Evolutionary conservation across 2,888 invertebrate species (phyloP), one percentile per base, ranked within the genome.

Genomic region (Malacosoma neustria): DNA sequence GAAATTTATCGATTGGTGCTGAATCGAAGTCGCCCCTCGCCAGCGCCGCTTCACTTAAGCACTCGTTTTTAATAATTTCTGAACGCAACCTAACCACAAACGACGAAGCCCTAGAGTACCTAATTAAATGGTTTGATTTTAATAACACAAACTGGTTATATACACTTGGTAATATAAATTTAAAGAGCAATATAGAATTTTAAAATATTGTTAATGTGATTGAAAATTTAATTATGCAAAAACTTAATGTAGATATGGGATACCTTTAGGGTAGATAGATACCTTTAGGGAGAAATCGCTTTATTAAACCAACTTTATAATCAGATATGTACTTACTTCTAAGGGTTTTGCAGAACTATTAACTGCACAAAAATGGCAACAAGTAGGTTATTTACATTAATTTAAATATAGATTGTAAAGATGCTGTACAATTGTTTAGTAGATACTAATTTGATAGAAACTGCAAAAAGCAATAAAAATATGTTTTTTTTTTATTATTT

Each of bases 191-290:
- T 32, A 41, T 22, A 38, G 29, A 40, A 35, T 29, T 39, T 36
- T 33, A 41, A 43, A 48, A 48, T 39, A 39, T 43, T 46, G 42
- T 44, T 43, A 35, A 40, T 32, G 36, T 41, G 40, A 42, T 11
- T 43, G 42, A 43, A 38, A 43, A 45, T 39, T 42, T 40, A 33
- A 41, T 40, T 41, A 44, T 43, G 40, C 40, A 41, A 41, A 29
- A 37, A 31, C 33, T 38, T 9, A 33, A 33, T 15, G 15, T 15
- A 33, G 14, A 33, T 33, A 33, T 33, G 11, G 15, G 11, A 15
- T 14, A 33, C 11, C 15, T 14, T 14, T 14, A 33, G 14, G 31
- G 12, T 12, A 33, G 22, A 15, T 33, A 35, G 14, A 31, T 35
- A 14, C 32, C 30, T 30, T 13, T 15, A 35, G 4, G 11, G 14